phyloP scores from a whole-genome alignment of 2,888 invertebrate species.

The Eugnorisma glareosa region DNA sequence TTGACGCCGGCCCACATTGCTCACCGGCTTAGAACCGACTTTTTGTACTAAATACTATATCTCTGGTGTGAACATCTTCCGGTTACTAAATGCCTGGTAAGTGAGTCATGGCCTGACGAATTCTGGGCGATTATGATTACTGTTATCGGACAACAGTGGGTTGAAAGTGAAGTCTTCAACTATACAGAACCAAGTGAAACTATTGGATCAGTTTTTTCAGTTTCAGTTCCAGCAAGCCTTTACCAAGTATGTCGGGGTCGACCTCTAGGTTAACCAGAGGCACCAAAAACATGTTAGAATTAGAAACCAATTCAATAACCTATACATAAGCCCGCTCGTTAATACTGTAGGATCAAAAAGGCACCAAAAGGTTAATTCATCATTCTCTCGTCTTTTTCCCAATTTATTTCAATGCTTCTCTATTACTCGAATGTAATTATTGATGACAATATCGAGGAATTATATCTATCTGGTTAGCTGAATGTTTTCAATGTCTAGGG shows the following conservation, averaged over 20 bases:
- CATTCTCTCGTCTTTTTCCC: neutral
- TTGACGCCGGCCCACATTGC: slow-evolving; percentile 89
- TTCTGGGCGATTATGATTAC: slow-evolving; percentile 44
- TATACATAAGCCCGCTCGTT: neutral
- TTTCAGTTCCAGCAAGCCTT: slow-evolving; percentile 24
- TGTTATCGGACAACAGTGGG: slow-evolving; percentile 33
- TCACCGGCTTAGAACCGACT: slow-evolving; percentile 85
- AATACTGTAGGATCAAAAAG: neutral
- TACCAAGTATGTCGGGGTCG: slow-evolving; percentile 50
- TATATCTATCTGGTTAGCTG: neutral
- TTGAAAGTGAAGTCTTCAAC: slow-evolving; percentile 32
- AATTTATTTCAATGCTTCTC: neutral
- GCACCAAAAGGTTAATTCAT: neutral
- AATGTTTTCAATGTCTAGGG: slow-evolving; percentile 4
- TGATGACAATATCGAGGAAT: neutral
- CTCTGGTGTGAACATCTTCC: slow-evolving; percentile 75
- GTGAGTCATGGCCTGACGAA: slow-evolving; percentile 59
- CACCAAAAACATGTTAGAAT: neutral
- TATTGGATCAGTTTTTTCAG: neutral
- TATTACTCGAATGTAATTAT: neutral
- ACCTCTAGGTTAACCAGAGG: slow-evolving; percentile 33
- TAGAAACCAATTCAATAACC: neutral
- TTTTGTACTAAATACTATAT: slow-evolving; percentile 82
- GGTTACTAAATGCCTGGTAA: slow-evolving; percentile 65
- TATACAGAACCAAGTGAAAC: slow-evolving; percentile 1